phyloP scores from a whole-genome alignment of 2,113 vertebrate species.

The Amazona vittata region DNA sequence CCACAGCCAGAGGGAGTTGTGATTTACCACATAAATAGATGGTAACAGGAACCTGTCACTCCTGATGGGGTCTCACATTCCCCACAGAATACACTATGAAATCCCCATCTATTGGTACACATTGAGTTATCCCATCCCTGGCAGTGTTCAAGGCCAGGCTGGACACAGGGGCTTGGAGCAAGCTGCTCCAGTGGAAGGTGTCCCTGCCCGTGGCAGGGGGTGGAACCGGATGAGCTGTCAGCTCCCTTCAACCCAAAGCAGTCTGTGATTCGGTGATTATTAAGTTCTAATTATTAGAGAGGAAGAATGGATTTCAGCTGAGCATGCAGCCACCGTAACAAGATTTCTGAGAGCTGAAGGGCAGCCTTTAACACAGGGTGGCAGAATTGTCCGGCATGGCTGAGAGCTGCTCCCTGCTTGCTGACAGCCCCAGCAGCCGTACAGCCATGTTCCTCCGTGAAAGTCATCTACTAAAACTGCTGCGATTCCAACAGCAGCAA shows the following conservation, averaged over 20 bases:
- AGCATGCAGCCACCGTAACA: neutral
- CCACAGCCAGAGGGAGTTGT: neutral
- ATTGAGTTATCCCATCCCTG: neutral
- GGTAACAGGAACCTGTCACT: neutral
- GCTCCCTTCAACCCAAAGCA: neutral
- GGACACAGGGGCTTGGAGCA: neutral
- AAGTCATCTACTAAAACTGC: neutral
- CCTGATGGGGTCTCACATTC: neutral
- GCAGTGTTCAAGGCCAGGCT: neutral
- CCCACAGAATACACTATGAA: neutral
- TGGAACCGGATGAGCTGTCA: neutral
- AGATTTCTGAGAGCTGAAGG: neutral
- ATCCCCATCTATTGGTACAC: neutral
- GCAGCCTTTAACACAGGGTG: rapidly evolving
- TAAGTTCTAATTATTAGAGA: neutral
- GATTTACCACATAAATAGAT: neutral
- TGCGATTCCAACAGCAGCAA: neutral
- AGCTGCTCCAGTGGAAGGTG: neutral
- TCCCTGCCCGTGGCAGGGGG: neutral
- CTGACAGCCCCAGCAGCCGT: neutral
- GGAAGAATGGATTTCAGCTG: neutral
- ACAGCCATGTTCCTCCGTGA: neutral
- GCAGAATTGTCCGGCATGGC: rapidly evolving
- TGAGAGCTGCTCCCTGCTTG: neutral
- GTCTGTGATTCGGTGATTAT: neutral